These are phyloP conservation scores for Cotesia glomerata DNA, from an alignment of 1,140 invertebrate genomes.

Conservation along the genomic window DNA sequence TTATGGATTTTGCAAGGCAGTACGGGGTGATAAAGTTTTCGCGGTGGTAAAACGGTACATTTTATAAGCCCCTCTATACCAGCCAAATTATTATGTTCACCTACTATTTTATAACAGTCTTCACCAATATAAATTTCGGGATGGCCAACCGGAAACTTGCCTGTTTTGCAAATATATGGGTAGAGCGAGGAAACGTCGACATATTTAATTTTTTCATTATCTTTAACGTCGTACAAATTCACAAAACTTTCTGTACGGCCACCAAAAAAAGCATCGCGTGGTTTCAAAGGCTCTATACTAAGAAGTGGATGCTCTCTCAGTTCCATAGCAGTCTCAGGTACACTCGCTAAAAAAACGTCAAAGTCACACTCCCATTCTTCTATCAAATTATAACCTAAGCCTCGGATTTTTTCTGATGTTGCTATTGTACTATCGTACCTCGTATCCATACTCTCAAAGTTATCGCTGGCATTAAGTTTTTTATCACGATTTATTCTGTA, in stretches of 20 bases:
- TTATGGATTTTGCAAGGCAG: slow-evolving; percentile 24
- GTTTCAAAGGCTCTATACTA: slow-evolving; percentile 11
- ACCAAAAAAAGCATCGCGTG: slow-evolving; percentile 46
- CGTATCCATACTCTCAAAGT: neutral
- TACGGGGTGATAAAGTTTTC: slow-evolving; percentile 36
- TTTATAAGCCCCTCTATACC: slow-evolving; percentile 33
- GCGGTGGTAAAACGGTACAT: slow-evolving; percentile 37
- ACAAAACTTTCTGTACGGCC: slow-evolving; percentile 48
- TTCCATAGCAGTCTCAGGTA: neutral
- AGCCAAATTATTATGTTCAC: slow-evolving; percentile 7
- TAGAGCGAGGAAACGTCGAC: slow-evolving; percentile 53
- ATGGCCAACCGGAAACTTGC: slow-evolving; percentile 46
- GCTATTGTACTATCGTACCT: neutral
- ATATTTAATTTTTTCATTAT: slow-evolving; percentile 50
- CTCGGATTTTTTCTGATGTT: neutral
- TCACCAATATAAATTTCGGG: slow-evolving; percentile 42
- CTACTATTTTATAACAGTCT: slow-evolving; percentile 32
- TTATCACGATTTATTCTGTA: slow-evolving; percentile 15
- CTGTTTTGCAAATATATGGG: slow-evolving; percentile 46
- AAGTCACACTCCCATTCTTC: slow-evolving; percentile 27
- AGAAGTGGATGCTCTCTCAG: neutral
- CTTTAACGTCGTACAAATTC: slow-evolving; percentile 37
- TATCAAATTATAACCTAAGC: slow-evolving; percentile 20
- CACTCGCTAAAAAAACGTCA: neutral
- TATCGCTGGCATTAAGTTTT: neutral